Percentiles rank a stretch among this genome's conserved stretches.
Evolutionary conservation across 1,140 invertebrate genomes (phyloP).

Genomic region (Choristoneura fumiferana): DNA sequence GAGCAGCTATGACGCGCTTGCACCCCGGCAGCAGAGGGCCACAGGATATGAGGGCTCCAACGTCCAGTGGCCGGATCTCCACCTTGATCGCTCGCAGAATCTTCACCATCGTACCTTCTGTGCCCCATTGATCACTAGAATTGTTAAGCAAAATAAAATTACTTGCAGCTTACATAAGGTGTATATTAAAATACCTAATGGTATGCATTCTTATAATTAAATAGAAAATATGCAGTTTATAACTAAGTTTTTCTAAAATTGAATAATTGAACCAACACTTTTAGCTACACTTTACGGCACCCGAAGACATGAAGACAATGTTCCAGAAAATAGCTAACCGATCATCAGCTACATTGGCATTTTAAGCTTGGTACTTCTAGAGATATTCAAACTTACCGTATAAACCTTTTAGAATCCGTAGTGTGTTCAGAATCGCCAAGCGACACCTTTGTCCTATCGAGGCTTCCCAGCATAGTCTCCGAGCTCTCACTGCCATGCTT

Average conservation of each 20-base stretch:
- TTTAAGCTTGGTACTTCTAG: too few relatives aligned
- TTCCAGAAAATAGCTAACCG: too few relatives aligned
- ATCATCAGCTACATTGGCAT: too few relatives aligned
- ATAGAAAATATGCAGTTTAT: too few relatives aligned
- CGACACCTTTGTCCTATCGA: conserved; percentile 65
- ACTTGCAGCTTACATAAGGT: too few relatives aligned
- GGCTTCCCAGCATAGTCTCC: conserved; percentile 57
- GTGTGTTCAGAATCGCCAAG: conserved; percentile 56
- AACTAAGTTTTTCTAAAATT: too few relatives aligned
- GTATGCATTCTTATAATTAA: too few relatives aligned
- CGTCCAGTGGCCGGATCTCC: conserved; percentile 27
- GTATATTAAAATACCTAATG: too few relatives aligned
- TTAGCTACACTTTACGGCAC: too few relatives aligned
- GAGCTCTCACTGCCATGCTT: conserved; percentile 35
- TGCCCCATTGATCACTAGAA: conserved; percentile 62
- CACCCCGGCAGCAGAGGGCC: conserved; percentile 42
- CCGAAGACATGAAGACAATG: too few relatives aligned
- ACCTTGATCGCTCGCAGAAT: conserved; percentile 31
- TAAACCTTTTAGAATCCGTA: conserved; percentile 50
- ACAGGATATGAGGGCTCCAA: conserved; percentile 28
- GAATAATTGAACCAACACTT: too few relatives aligned
- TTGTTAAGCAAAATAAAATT: not conserved
- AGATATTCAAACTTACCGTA: conserved; percentile 42
- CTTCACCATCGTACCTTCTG: conserved; percentile 55
- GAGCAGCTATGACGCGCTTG: conserved; percentile 41